These are phyloP conservation scores for Drosophila funebris DNA, from an alignment of 1,140 invertebrate species.

Conservation along the genomic window DNA sequence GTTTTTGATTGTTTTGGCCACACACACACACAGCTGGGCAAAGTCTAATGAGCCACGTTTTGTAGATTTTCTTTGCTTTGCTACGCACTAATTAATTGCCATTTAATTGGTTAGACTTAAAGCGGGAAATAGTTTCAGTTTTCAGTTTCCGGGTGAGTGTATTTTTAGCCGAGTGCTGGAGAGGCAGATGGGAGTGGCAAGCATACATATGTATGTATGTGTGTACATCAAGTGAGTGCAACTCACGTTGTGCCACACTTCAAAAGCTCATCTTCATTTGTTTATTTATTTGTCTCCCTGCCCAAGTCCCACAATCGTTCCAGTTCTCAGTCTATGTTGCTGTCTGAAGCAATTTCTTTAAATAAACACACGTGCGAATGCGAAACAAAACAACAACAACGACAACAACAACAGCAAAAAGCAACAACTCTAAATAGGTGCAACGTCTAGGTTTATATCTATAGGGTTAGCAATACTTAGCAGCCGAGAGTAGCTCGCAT, in stretches of 20 bases:
- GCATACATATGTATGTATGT: no score
- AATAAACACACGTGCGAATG: slow-evolving; percentile 80
- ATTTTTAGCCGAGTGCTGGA: not conserved
- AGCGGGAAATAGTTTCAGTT: slow-evolving; percentile 4
- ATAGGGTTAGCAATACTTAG: slow-evolving; percentile 35
- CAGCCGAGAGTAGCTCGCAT: slow-evolving; percentile 41
- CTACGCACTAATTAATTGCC: slow-evolving; percentile 74
- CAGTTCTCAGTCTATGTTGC: not conserved
- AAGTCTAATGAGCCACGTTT: slow-evolving; percentile 59
- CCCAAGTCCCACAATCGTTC: not conserved
- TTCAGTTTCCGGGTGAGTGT: slow-evolving; percentile 46
- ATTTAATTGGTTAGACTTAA: slow-evolving; percentile 56
- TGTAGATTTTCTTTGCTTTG: not conserved
- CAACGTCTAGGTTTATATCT: slow-evolving; percentile 47
- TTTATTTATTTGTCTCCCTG: slow-evolving; percentile 72
- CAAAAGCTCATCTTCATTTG: slow-evolving; percentile 75
- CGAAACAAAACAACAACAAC: slow-evolving; percentile 46
- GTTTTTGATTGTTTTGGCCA: slow-evolving; percentile 66
- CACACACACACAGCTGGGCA: slow-evolving; percentile 60
- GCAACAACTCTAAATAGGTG: slow-evolving; percentile 70
- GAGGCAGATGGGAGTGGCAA: not conserved
- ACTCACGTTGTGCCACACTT: slow-evolving; percentile 51
- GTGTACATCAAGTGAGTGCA: slow-evolving; percentile 38
- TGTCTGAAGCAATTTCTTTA: slow-evolving; percentile 76
- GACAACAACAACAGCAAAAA: slow-evolving; percentile 17